Evolutionary conservation across 2,888 invertebrate species (phyloP).

Genomic region (Lithophane ornitopus): DNA sequence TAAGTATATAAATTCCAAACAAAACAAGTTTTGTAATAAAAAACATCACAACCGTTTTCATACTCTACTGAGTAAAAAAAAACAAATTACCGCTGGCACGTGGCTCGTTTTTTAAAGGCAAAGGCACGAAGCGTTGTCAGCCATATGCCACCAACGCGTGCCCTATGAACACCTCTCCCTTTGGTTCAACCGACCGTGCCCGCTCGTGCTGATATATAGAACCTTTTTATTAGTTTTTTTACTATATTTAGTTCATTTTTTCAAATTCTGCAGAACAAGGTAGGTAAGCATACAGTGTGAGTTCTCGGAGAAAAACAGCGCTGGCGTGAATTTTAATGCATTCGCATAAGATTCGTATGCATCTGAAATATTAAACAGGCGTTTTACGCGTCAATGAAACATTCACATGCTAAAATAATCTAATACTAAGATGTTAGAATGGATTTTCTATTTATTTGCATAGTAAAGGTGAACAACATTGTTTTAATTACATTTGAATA

Average conservation of each 20-base stretch:
- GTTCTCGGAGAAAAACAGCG: slow-evolving; percentile 62
- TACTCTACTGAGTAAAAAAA: slow-evolving; percentile 64
- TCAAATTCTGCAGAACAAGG: slow-evolving; percentile 45
- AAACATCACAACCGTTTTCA: slow-evolving; percentile 37
- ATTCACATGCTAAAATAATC: slow-evolving; percentile 51
- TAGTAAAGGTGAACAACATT: slow-evolving; percentile 65
- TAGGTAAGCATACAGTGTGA: slow-evolving; percentile 29
- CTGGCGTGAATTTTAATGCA: slow-evolving; percentile 59
- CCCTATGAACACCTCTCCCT: slow-evolving; percentile 70
- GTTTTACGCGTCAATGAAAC: slow-evolving; percentile 62
- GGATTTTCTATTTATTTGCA: slow-evolving; percentile 63
- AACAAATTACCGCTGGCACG: slow-evolving; percentile 74
- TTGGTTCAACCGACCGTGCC: slow-evolving; percentile 75
- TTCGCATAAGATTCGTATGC: slow-evolving; percentile 43
- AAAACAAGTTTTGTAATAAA: slow-evolving; percentile 19
- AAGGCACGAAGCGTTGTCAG: slow-evolving; percentile 74
- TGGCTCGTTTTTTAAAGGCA: slow-evolving; percentile 77
- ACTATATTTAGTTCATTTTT: slow-evolving; percentile 43
- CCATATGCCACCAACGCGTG: slow-evolving; percentile 89
- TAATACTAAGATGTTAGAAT: slow-evolving; percentile 46
- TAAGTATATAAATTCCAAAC: slow-evolving; percentile 2
- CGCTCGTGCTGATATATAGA: slow-evolving; percentile 52
- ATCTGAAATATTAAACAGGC: slow-evolving; percentile 59
- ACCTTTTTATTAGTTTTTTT: slow-evolving; percentile 21
- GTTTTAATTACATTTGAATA: background rate